A percentile compares a stretch with the other conserved stretches of the same genome.
Evolutionary conservation across 2,797 vertebrate species (phyloP).

Genomic region (Onychomys torridus): DNA sequence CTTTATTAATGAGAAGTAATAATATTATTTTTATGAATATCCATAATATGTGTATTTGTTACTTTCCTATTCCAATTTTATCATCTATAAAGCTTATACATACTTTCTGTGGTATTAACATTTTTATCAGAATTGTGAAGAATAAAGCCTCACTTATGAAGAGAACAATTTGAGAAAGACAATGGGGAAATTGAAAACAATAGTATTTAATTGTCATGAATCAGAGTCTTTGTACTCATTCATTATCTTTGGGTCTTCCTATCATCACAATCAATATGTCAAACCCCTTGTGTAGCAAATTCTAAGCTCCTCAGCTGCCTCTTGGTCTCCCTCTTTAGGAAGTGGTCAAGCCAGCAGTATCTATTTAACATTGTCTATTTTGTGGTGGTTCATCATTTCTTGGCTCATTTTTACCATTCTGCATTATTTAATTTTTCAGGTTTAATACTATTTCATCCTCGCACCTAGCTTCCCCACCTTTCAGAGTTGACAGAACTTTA

Average conservation of each 20-base stretch:
- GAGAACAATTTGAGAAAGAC: background rate
- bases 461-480: background rate
- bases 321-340: background rate
- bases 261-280: background rate
- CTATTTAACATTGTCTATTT: background rate
- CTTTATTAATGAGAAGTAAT: background rate
- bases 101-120: background rate
- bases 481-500: background rate
- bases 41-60: background rate
- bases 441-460: background rate
- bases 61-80: background rate
- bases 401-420: background rate
- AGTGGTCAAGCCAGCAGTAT: background rate
- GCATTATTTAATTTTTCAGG: background rate
- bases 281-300: background rate
- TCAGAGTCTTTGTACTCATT: background rate
- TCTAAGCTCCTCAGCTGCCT: background rate
- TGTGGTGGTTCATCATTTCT: background rate
- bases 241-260: background rate
- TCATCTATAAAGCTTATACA: background rate
- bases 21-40: background rate
- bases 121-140: background rate
- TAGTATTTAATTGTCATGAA: background rate
- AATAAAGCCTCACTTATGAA: background rate
- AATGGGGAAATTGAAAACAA: background rate